Conservation (phyloP, 2,888 invertebrate species). For the Sthenelais limicola region DNA sequence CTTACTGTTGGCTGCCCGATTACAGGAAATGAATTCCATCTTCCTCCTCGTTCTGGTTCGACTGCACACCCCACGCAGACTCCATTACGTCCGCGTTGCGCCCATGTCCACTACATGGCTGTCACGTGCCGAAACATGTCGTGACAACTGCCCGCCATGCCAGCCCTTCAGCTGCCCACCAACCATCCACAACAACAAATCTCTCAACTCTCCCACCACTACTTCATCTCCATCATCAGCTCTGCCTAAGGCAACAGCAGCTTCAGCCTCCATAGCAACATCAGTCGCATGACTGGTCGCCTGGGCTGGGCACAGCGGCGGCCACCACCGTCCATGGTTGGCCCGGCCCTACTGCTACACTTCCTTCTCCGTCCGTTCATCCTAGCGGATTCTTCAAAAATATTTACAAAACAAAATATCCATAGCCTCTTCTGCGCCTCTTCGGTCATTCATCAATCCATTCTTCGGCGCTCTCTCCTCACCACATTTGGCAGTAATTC, state of each 20-base stretch:
- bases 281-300: constrained; percentile 35
- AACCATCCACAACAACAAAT: constrained; percentile 40
- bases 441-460: constrained; percentile 26
- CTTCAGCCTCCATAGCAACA: constrained; percentile 37
- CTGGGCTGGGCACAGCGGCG: too few species aligned
- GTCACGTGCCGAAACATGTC: constrained; percentile 36
- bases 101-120: constrained; percentile 31
- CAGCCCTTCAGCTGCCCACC: constrained; percentile 39
- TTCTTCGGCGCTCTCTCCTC: constrained; percentile 26
- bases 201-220: constrained; percentile 35
- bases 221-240: constrained; percentile 39
- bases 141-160: constrained; percentile 37
- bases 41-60: constrained; percentile 37
- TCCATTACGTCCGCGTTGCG: constrained; percentile 15
- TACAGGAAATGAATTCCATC: constrained; percentile 38
- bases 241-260: constrained; percentile 36
- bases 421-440: constrained; percentile 25
- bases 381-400: constrained; percentile 35
- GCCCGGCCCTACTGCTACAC: constrained; percentile 23
- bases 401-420: too few species aligned
- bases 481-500: constrained; percentile 34
- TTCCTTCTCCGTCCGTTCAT: constrained; percentile 13
- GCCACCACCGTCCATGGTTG: constrained; percentile 17
- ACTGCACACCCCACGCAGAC: constrained; percentile 39
- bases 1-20: constrained; percentile 39